Evolutionary conservation across 2,797 vertebrate species (phyloP), one percentile per base, ranked within the genome.

Genomic region (Graptemys geographica): DNA sequence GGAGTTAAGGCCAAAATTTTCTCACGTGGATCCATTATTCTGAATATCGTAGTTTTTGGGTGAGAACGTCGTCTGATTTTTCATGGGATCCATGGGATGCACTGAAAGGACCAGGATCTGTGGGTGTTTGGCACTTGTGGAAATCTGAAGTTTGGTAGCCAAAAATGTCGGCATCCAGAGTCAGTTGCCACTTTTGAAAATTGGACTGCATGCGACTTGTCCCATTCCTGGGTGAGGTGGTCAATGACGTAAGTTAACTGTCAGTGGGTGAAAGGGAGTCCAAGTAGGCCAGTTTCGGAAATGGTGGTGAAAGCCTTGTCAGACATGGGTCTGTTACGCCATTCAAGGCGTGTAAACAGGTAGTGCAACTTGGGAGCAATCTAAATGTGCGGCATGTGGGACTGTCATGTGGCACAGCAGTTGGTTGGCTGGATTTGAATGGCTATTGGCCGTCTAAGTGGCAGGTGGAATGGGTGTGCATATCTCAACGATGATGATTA

Each of bases 271-370:
- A 81, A 15, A 53, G n/a, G 31, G 87, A 53, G 86, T 37, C 90
- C 8, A 52, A 41, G 82, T 4, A 47, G 87, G 44, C 31, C 91
- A 62, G 31, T 6, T 49, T 90, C 1, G 10, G 21, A 5, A n/a
- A 47, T 23, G 81, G 28, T 79, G 91, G 94, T 81, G 94, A 94
- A 94, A 94, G 92, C 91, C 82, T 65, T 47, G 3, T 2, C n/a
- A 72, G 49, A 12, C 69, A 31, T 56, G 13, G 44, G 62, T 86
- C 0, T 16, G 0, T 91, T 89, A 90, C 57, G 84, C 74, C 93
- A 87, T 65, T 81, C 12, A 0, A 6, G 23, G 19, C 65, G 52
- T 51, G 41, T 59, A 74, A 88, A 4, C 65, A 74, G 89, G 6
- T 18, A 8, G 33, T 3, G 33, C 33, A 37, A 19, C 62, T 4